Conservation (phyloP, 2,888 invertebrate genomes). For the Lasius fuliginosus region DNA sequence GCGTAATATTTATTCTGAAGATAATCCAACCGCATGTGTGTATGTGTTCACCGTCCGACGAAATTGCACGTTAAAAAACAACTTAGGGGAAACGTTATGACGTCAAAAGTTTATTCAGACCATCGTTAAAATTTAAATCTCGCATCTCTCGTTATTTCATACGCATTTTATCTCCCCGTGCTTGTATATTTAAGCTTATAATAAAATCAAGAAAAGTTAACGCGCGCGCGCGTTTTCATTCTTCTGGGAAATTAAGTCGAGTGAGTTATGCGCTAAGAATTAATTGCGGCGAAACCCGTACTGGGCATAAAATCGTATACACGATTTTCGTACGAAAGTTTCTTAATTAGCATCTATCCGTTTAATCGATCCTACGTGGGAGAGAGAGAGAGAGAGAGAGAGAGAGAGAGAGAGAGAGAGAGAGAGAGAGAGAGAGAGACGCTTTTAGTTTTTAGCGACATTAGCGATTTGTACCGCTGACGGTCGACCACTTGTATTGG, state of each 20-base stretch:
- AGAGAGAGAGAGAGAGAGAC: conserved; percentile 8
- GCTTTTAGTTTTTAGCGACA: conserved; percentile 60
- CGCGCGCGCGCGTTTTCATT: neutral
- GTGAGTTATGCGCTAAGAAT: neutral
- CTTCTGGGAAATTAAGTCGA: conserved; percentile 26
- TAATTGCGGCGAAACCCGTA: conserved; percentile 20
- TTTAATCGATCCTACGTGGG: conserved; percentile 34
- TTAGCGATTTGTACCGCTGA: conserved; percentile 60
- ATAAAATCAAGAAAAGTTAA: conserved; percentile 27
- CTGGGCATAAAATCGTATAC: neutral
- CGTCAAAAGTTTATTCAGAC: conserved; percentile 3
- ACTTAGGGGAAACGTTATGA: neutral
- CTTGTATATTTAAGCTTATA: neutral
- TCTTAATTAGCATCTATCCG: conserved; percentile 32
- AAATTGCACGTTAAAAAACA: conserved; percentile 1
- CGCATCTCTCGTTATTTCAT: neutral
- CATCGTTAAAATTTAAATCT: conserved; percentile 16
- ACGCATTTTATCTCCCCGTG: neutral
- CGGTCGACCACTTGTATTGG: conserved; percentile 62
- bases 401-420: neutral
- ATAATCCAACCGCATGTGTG: neutral
- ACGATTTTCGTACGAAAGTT: conserved; percentile 2
- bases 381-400: neutral
- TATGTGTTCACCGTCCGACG: neutral
- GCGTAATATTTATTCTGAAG: conserved; percentile 3